Conservation (phyloP, 2,113 vertebrate species). For the Notothenia coriiceps region DNA sequence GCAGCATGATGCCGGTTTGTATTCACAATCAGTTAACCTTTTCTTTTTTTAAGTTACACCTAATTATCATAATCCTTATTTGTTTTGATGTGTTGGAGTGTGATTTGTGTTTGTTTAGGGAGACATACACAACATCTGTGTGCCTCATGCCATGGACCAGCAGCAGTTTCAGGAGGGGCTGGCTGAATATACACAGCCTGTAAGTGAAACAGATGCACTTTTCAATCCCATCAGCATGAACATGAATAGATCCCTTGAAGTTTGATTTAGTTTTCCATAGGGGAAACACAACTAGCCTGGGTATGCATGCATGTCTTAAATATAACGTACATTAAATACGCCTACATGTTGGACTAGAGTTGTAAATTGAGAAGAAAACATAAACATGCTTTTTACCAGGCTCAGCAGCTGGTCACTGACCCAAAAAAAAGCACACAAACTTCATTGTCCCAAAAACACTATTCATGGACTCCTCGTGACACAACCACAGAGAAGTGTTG, state of each 20-base stretch:
- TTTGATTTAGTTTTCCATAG: neutral
- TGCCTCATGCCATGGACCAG: constrained; percentile 24
- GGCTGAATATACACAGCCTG: constrained; percentile 38
- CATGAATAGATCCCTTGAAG: neutral
- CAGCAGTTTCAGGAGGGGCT: constrained; percentile 36
- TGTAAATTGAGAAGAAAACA: too few species aligned
- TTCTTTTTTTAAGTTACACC: neutral
- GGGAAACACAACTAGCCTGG: neutral
- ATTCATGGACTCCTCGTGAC: too few species aligned
- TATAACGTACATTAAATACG: too few species aligned
- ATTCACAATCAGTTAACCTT: neutral
- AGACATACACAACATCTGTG: constrained; percentile 36
- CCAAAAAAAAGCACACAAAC: too few species aligned
- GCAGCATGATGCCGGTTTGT: constrained; percentile 63
- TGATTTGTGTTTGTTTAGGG: constrained; percentile 44
- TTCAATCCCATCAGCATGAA: neutral
- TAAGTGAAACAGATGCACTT: neutral
- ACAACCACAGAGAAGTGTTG: too few species aligned
- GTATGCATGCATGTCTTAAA: neutral
- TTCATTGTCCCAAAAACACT: too few species aligned
- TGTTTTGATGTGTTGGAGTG: neutral
- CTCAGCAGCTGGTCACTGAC: too few species aligned
- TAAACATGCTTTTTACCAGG: too few species aligned
- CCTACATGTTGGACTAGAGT: too few species aligned
- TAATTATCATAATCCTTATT: neutral